Percentiles rank a stretch among this genome's conserved stretches.
phyloP scores from a whole-genome alignment of 2,888 invertebrate species.

The Nomada hirtipes region DNA sequence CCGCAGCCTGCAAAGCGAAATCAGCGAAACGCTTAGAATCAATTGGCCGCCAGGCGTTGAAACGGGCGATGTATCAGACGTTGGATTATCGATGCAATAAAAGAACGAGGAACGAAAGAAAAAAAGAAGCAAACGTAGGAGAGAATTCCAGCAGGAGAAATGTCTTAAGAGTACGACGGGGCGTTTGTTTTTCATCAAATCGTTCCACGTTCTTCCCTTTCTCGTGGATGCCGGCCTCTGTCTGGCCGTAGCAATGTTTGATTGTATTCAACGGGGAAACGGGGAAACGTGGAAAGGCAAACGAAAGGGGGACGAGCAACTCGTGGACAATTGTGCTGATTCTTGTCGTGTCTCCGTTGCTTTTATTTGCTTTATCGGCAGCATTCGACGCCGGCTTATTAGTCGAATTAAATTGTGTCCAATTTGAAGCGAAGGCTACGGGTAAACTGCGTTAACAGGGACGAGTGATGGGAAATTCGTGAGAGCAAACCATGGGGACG shows the following conservation, averaged over 20 bases:
- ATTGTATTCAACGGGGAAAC: constrained; percentile 22
- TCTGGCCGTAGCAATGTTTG: constrained; percentile 13
- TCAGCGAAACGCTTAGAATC: neutral
- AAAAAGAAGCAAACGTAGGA: neutral
- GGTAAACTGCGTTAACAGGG: too few relatives aligned
- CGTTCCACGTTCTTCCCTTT: constrained; percentile 11
- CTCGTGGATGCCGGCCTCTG: neutral
- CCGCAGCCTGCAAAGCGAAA: neutral
- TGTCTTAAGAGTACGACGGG: constrained; percentile 14
- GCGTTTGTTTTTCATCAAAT: constrained; percentile 21
- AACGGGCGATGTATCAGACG: constrained; percentile 16
- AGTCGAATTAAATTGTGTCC: neutral
- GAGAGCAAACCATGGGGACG: too few relatives aligned
- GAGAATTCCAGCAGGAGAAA: constrained; percentile 11
- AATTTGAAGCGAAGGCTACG: neutral
- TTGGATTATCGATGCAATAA: constrained; percentile 31
- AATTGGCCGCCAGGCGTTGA: constrained; percentile 7
- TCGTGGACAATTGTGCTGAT: neutral
- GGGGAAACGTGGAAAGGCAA: constrained; percentile 1
- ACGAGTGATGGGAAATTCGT: too few relatives aligned
- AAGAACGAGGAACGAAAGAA: neutral
- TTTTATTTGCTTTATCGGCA: constrained; percentile 10
- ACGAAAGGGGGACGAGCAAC: neutral
- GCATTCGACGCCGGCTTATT: neutral
- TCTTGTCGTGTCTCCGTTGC: neutral